Base-by-base conservation (phyloP, 2,797 vertebrate genomes). In the Loriculus beryllinus region DNA sequence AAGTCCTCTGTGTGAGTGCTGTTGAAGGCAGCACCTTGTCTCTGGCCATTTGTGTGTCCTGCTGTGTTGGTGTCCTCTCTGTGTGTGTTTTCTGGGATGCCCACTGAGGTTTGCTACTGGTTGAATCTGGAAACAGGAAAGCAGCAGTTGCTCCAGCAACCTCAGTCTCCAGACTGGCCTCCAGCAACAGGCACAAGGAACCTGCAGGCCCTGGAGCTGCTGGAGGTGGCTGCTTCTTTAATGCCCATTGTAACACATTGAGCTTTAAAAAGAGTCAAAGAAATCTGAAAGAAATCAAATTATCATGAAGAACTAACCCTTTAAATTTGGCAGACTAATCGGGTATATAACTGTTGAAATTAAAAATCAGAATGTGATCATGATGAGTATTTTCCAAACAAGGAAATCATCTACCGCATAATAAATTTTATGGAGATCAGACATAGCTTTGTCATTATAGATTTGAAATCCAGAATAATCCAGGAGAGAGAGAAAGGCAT, bases 21-120 rank as follows among this genome's bases (percentile, higher is more conserved):
- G 35, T 3, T 21, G 69, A 47, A 68, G 33, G 7, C 39, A 26
- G 40, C 2, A 5, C 11, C 12, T 9, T 35, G 3, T 68, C 33
- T 35, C 18, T 21, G 26, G 18, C 40, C 7, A 6, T 1, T 12
- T 54, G 17, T n/a, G 49, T 33, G 42, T 40, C 21, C 2, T 0
- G 31, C 26, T 3, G 0, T 54, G 62, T 47, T 1, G 0, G 14
- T 54, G 33, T 68, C 18, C 22, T 42, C 3, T 37, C 2, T 75
- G 9, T 40, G 26, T 21, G 4, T 60, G 17, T 40, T 16, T 57
- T 56, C 43, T 43, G 57, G n/a, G 28, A 64, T 33, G 21, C 42
- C n/a, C 12, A 4, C 31, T 57, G 22, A 49, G 21, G 33, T 89
- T 70, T 56, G 15, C n/a, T 77, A 18, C 37, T 21, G 14, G n/a